Percentiles rank a stretch among this genome's conserved stretches.
Evolutionary conservation across 2,797 vertebrate species (phyloP).

Genomic region (Prionace glauca): DNA sequence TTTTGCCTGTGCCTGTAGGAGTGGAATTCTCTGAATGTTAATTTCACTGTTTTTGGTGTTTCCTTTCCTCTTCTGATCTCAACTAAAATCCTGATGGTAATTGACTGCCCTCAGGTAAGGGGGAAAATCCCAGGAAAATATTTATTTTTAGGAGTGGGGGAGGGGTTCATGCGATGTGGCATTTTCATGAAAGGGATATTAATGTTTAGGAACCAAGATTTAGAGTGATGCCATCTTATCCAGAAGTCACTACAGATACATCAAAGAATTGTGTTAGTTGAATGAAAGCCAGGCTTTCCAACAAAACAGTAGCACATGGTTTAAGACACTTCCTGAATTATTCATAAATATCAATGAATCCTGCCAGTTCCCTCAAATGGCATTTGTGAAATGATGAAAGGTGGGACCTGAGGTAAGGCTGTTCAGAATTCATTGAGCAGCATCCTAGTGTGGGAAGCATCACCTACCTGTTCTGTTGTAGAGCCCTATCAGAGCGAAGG

Average conservation of each 20-base stretch:
- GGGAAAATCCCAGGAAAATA: too few relatives aligned
- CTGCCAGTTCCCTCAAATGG: neutral
- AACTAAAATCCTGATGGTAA: too few relatives aligned
- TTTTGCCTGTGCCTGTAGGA: too few relatives aligned
- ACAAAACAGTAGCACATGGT: neutral
- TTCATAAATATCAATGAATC: neutral
- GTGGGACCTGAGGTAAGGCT: neutral
- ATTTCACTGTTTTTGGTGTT: too few relatives aligned
- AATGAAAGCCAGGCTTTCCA: neutral
- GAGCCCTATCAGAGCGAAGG: constrained; percentile 59
- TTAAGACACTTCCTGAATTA: neutral
- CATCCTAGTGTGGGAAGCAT: constrained; percentile 1
- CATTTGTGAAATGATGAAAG: neutral
- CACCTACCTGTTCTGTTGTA: constrained; percentile 63
- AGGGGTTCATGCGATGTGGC: too few relatives aligned
- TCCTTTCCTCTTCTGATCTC: too few relatives aligned
- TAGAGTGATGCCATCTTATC: neutral
- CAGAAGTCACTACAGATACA: neutral
- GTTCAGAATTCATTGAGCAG: neutral
- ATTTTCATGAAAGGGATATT: too few relatives aligned
- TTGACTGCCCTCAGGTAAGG: too few relatives aligned
- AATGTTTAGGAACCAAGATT: too few relatives aligned
- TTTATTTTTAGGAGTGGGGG: too few relatives aligned
- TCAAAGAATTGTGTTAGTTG: neutral
- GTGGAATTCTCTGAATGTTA: too few relatives aligned